Percentiles rank a stretch among this genome's conserved stretches.
Conservation (phyloP, 2,113 vertebrate species). For the Dendropsophus ebraccatus region DNA sequence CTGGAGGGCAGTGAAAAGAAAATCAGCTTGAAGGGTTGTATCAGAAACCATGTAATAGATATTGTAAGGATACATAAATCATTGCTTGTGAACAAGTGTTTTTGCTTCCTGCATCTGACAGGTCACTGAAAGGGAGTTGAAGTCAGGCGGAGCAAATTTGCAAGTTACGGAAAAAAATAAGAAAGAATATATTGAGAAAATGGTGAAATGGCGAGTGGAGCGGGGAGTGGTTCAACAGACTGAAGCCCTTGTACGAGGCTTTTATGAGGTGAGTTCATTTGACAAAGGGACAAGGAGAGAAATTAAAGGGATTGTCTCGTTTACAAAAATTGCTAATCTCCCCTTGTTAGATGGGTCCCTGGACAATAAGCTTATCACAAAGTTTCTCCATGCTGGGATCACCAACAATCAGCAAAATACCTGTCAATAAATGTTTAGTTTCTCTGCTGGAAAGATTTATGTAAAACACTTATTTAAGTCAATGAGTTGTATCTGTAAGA, state of each 20-base stretch:
- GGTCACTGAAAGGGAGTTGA: conserved; percentile 96
- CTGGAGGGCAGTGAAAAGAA: no score
- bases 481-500: no score
- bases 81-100: background rate
- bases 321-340: no score
- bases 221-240: conserved; percentile 93
- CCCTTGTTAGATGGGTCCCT: no score
- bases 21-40: no score
- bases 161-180: conserved; percentile 98
- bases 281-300: background rate
- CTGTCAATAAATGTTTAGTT: background rate
- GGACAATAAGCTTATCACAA: no score
- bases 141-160: conserved; percentile 92
- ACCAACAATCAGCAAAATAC: no score
- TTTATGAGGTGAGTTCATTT: conserved; percentile 88
- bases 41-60: no score
- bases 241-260: conserved; percentile 91
- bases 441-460: no score
- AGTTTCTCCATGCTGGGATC: no score
- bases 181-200: conserved; percentile 97
- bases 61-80: no score
- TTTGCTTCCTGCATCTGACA: conserved; percentile 60
- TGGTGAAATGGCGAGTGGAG: conserved; percentile 96
- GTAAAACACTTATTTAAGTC: background rate
- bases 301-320: background rate